Conservation (phyloP, 1,140 invertebrate species). For the Bombus waltoni region DNA sequence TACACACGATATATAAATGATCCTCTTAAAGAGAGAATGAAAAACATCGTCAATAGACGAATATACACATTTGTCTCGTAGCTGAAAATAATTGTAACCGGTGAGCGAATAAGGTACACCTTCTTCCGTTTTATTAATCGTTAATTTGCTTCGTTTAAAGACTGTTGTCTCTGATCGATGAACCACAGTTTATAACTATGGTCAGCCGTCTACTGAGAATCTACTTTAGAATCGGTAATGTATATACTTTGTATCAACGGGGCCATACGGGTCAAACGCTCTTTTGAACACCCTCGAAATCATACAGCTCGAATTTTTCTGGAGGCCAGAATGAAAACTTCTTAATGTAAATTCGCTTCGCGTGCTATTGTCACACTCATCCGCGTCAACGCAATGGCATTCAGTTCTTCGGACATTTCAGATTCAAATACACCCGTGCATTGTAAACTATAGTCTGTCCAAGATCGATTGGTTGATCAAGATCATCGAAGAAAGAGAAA, state of each 20-base stretch:
- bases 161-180: slow-evolving; percentile 18
- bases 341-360: slow-evolving; percentile 27
- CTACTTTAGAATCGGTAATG: slow-evolving; percentile 62
- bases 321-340: slow-evolving; percentile 47
- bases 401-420: slow-evolving; percentile 4
- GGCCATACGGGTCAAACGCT: slow-evolving; percentile 43
- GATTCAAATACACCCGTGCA: slow-evolving; percentile 17
- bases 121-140: slow-evolving; percentile 62
- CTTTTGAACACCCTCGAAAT: slow-evolving; percentile 35
- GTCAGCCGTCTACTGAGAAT: slow-evolving; percentile 30
- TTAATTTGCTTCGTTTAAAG: slow-evolving; percentile 39
- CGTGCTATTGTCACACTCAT: slow-evolving; percentile 33
- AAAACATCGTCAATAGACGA: neutral
- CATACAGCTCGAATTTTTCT: slow-evolving; percentile 12
- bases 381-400: slow-evolving; percentile 21
- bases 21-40: neutral
- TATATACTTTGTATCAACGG: slow-evolving; percentile 52
- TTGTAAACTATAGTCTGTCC: neutral
- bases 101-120: slow-evolving; percentile 26
- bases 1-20: neutral
- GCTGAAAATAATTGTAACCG: slow-evolving; percentile 36
- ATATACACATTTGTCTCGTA: neutral
- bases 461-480: neutral
- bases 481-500: neutral
- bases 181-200: slow-evolving; percentile 32